phyloP scores from a whole-genome alignment of 2,797 vertebrate genomes.

The Sciaenops ocellatus region DNA sequence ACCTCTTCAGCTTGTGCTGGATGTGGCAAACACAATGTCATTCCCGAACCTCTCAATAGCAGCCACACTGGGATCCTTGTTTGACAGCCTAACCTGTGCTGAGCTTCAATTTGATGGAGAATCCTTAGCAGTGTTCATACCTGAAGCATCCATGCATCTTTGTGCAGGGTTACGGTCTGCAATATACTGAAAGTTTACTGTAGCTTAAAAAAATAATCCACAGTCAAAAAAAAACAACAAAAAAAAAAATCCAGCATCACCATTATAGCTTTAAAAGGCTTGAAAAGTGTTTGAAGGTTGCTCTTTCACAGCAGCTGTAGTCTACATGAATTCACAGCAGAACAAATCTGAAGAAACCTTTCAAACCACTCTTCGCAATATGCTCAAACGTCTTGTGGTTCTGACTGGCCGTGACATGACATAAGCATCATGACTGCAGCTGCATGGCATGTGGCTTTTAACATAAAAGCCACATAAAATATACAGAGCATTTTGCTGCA shows the following conservation, averaged over 20 bases:
- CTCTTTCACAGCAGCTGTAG: background rate
- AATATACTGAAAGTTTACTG: background rate
- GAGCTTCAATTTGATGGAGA: background rate
- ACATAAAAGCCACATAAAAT: too few relatives aligned
- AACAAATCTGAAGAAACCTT: background rate
- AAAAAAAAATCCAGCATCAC: background rate
- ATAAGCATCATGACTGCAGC: background rate
- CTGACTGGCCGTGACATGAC: background rate
- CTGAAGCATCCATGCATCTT: background rate
- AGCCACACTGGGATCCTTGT: background rate
- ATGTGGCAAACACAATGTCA: background rate
- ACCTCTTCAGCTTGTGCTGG: slow-evolving; percentile 6
- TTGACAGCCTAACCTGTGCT: slow-evolving; percentile 9
- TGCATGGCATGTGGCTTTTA: background rate
- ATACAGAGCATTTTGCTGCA: background rate
- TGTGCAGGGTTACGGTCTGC: background rate
- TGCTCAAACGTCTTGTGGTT: background rate
- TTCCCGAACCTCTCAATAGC: background rate
- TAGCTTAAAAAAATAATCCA: background rate
- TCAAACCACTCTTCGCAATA: background rate
- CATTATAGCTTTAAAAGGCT: background rate
- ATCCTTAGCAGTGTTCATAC: background rate
- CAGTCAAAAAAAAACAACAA: too few relatives aligned
- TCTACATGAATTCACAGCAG: slow-evolving; percentile 1
- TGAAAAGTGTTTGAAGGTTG: slow-evolving; percentile 6